Evolutionary conservation across 2,113 vertebrate genomes (phyloP).

Genomic region (Rutilus rutilus): DNA sequence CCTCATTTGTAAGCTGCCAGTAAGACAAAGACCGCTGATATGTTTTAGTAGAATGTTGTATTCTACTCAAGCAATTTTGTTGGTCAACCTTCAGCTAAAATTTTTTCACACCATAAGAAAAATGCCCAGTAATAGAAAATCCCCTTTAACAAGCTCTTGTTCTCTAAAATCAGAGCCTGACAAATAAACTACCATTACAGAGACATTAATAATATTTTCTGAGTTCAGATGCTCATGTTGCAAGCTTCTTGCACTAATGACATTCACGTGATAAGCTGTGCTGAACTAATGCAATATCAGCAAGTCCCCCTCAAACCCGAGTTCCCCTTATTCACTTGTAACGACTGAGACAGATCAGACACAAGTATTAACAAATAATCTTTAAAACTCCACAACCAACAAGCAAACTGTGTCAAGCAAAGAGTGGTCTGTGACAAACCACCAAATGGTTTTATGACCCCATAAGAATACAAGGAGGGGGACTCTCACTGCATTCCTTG

Average conservation of each 20-base stretch:
- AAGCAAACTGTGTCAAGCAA: no score
- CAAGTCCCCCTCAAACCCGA: slow-evolving; percentile 66
- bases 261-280: slow-evolving; percentile 72
- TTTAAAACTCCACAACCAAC: no score
- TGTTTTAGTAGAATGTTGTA: neutral
- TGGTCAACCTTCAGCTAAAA: neutral
- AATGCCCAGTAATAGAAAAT: slow-evolving; percentile 54
- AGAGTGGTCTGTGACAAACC: no score
- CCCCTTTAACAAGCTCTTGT: slow-evolving; percentile 57
- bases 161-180: slow-evolving; percentile 63
- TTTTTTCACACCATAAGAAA: slow-evolving; percentile 53
- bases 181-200: slow-evolving; percentile 15
- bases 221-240: slow-evolving; percentile 68
- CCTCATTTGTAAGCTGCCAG: neutral
- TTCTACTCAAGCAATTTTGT: neutral
- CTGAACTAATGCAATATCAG: slow-evolving; percentile 77
- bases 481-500: no score
- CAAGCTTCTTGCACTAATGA: slow-evolving; percentile 71
- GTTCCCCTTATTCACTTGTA: slow-evolving; percentile 69
- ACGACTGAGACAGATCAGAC: no score
- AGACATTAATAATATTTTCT: slow-evolving; percentile 52
- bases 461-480: no score
- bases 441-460: no score
- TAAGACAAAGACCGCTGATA: neutral
- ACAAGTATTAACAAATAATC: no score